Conservation (phyloP, 2,113 vertebrate genomes). For the Festucalex cinctus region DNA sequence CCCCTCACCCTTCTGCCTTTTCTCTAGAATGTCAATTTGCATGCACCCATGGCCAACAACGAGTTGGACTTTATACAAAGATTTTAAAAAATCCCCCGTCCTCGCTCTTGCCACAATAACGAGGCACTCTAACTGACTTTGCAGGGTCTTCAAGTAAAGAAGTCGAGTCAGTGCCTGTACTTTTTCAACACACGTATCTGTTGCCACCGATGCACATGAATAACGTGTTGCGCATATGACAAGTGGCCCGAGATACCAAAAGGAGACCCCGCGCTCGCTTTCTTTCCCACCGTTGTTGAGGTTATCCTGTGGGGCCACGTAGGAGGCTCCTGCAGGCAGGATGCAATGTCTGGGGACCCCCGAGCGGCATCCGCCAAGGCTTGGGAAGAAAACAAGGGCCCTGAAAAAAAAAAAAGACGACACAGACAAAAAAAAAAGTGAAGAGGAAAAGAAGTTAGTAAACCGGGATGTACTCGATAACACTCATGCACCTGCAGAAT, state of each 20-base stretch:
- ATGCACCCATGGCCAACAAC: too few relatives aligned
- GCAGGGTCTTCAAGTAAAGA: constrained; percentile 50
- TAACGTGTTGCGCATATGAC: constrained; percentile 46
- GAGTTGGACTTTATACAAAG: too few relatives aligned
- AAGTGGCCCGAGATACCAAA: constrained; percentile 31
- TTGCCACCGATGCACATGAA: neutral
- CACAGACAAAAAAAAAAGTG: constrained; percentile 48
- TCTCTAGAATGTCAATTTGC: too few relatives aligned
- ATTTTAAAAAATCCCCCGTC: too few relatives aligned
- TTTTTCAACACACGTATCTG: too few relatives aligned
- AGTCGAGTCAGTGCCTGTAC: constrained; percentile 46
- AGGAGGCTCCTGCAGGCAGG: constrained; percentile 71
- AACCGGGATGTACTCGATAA: constrained; percentile 71
- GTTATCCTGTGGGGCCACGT: constrained; percentile 76
- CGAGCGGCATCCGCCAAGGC: constrained; percentile 70
- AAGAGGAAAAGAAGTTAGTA: constrained; percentile 64
- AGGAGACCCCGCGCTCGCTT: constrained; percentile 61
- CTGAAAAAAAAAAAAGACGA: constrained; percentile 61
- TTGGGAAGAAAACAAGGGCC: constrained; percentile 74
- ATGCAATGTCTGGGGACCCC: constrained; percentile 75
- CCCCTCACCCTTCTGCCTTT: too few relatives aligned
- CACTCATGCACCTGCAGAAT: constrained; percentile 73
- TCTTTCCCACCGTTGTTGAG: constrained; percentile 77
- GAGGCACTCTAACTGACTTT: too few relatives aligned
- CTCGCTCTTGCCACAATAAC: too few relatives aligned